These are phyloP conservation scores for Tortrix viridana DNA, from an alignment of 2,888 invertebrate genomes.

Conservation along the genomic window DNA sequence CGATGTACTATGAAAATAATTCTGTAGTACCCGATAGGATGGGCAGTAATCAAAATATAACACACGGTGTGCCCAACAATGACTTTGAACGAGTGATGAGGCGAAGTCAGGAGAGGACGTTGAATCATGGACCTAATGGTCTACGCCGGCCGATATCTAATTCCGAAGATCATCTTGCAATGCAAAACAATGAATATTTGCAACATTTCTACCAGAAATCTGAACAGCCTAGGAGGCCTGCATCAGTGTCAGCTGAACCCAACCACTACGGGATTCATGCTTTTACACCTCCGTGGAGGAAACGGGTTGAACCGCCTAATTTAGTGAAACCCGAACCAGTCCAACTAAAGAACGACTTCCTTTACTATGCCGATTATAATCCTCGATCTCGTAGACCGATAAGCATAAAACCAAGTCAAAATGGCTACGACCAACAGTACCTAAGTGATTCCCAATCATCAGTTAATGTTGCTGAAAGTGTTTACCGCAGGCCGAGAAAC, in stretches of 20 bases:
- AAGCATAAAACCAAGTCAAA: conserved; percentile 84
- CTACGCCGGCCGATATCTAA: conserved; percentile 77
- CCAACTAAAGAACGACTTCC: conserved; percentile 78
- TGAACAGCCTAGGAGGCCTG: conserved; percentile 76
- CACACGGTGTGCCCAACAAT: conserved; percentile 76
- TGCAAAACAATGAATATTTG: conserved; percentile 76
- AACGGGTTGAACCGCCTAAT: conserved; percentile 58
- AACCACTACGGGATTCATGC: conserved; percentile 73
- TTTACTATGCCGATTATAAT: conserved; percentile 89
- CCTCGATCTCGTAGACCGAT: conserved; percentile 90
- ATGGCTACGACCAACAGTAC: conserved; percentile 73
- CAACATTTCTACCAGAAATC: conserved; percentile 61
- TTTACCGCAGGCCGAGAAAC: conserved; percentile 74
- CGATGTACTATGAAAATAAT: conserved; percentile 79
- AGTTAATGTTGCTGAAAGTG: conserved; percentile 59
- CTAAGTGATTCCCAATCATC: conserved; percentile 80
- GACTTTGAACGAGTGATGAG: conserved; percentile 80
- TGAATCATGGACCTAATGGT: conserved; percentile 75
- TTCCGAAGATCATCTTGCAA: conserved; percentile 81
- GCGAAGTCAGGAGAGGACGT: conserved; percentile 74
- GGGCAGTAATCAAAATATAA: conserved; percentile 56
- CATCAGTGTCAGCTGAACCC: conserved; percentile 80
- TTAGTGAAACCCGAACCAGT: conserved; percentile 72
- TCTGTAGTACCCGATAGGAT: conserved; percentile 63
- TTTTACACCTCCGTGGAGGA: conserved; percentile 75